A percentile compares a stretch with the other conserved stretches of the same genome.
These are phyloP conservation scores for Epirrhoe alternata DNA, from an alignment of 2,888 invertebrate genomes.

Conservation along the genomic window DNA sequence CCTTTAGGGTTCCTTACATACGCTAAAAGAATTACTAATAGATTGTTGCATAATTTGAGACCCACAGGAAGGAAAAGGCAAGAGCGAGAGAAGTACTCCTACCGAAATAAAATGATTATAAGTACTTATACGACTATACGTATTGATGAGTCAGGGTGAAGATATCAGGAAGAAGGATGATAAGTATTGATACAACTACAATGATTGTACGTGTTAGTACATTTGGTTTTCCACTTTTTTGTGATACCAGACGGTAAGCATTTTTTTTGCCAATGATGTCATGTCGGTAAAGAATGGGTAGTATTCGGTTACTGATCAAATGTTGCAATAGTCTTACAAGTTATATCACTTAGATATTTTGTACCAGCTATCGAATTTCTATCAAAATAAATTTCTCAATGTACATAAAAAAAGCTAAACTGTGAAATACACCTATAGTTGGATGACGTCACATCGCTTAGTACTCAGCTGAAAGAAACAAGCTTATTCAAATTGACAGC, in stretches of 20 bases:
- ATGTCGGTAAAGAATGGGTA: not conserved
- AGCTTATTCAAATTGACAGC: conserved; percentile 38
- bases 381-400: too few relatives aligned
- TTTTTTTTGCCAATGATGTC: not conserved
- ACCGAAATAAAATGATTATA: too few relatives aligned
- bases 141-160: too few relatives aligned
- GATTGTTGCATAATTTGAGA: not conserved
- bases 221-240: not conserved
- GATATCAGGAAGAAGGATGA: too few relatives aligned
- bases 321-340: not conserved
- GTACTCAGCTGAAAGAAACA: conserved; percentile 43
- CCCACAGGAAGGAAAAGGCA: too few relatives aligned
- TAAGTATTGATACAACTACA: not conserved
- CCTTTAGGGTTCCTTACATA: conserved; percentile 3
- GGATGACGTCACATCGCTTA: conserved; percentile 48
- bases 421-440: conserved; percentile 37
- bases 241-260: not conserved
- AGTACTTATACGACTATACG: too few relatives aligned
- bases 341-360: not conserved
- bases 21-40: conserved; percentile 6
- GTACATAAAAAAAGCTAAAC: not conserved
- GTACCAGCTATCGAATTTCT: not conserved
- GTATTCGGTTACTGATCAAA: not conserved
- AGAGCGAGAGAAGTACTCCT: too few relatives aligned
- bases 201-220: too few relatives aligned